A percentile compares a stretch with the other conserved stretches of the same genome.
Evolutionary conservation across 2,797 vertebrate genomes (phyloP).

Genomic region (Pempheris klunzingeri): DNA sequence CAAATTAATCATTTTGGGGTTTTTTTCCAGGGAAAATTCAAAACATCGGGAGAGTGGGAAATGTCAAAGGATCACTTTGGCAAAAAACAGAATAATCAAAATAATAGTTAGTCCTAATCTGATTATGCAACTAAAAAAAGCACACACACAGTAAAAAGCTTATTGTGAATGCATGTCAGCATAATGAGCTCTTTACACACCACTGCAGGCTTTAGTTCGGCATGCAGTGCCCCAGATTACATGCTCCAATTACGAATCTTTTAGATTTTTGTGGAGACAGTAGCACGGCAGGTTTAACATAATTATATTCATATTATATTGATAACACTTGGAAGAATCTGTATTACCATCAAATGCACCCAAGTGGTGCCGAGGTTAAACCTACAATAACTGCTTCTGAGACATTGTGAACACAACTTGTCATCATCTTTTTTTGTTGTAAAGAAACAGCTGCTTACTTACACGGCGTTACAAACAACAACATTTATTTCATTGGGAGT

Average conservation of each 20-base stretch:
- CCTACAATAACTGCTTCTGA: too few species aligned
- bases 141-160: conserved; percentile 7
- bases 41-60: background rate
- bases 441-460: background rate
- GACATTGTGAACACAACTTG: background rate
- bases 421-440: background rate
- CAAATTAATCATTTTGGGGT: background rate
- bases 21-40: background rate
- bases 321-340: background rate
- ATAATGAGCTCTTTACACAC: conserved; percentile 10
- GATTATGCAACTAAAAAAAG: too few species aligned
- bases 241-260: background rate
- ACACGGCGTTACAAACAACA: too few species aligned
- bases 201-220: background rate
- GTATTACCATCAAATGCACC: background rate
- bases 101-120: too few species aligned
- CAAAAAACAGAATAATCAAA: too few species aligned
- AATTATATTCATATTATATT: too few species aligned
- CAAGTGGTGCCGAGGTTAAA: too few species aligned
- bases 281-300: background rate
- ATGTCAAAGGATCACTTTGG: background rate
- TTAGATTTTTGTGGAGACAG: background rate
- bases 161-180: background rate
- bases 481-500: background rate
- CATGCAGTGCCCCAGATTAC: background rate